Percentiles rank a stretch among this genome's conserved stretches.
Evolutionary conservation across 2,797 vertebrate genomes (phyloP).

Genomic region (Tangara arthus): DNA sequence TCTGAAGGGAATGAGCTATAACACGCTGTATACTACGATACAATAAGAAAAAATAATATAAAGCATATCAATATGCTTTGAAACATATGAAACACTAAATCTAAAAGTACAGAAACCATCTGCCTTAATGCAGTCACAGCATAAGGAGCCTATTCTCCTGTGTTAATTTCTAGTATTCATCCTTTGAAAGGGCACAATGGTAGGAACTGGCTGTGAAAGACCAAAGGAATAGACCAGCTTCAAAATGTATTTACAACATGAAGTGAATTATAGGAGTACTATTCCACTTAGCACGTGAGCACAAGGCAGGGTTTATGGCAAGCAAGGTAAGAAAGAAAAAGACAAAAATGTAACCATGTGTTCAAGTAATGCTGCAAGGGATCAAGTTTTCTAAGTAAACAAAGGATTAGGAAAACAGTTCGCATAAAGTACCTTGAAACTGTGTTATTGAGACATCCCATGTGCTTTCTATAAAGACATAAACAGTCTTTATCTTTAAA

Average conservation of each 20-base stretch:
- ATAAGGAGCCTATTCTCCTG: background rate
- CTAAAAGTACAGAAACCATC: background rate
- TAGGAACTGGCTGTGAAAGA: background rate
- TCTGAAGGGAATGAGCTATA: background rate
- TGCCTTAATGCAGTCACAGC: background rate
- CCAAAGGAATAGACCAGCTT: background rate
- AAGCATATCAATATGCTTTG: background rate
- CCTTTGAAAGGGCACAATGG: background rate
- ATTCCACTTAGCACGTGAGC: background rate
- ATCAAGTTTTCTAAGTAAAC: background rate
- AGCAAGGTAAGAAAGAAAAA: background rate
- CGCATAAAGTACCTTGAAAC: background rate
- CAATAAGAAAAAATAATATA: background rate
- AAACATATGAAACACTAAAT: background rate
- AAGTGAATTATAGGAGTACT: background rate
- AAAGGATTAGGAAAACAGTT: background rate
- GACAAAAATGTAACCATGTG: background rate
- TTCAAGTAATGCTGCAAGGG: background rate
- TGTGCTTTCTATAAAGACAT: background rate
- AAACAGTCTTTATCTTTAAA: background rate
- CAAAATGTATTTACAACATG: background rate
- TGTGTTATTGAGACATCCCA: background rate
- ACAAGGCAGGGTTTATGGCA: background rate
- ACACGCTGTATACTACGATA: background rate
- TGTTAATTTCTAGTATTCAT: background rate